Conservation (phyloP, 2,797 vertebrate genomes). For the Lepus townsendii region DNA sequence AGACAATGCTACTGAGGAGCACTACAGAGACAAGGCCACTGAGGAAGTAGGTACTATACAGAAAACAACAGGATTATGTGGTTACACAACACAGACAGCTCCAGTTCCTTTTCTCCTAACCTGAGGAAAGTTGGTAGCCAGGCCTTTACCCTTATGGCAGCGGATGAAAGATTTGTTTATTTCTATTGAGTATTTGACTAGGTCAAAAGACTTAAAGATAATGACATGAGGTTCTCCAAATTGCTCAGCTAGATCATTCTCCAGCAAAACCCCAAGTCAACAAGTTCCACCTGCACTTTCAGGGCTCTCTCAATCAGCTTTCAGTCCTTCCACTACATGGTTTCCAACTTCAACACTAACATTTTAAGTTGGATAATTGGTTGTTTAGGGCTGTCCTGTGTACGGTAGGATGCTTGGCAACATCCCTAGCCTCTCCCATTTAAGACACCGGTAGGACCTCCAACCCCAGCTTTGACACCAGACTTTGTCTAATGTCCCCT, state of each 20-base stretch:
- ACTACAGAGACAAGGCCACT: background rate
- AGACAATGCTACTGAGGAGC: background rate
- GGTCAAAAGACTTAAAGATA: slow-evolving; percentile 47
- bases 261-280: slow-evolving; percentile 18
- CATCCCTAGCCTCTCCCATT: background rate
- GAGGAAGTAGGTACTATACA: background rate
- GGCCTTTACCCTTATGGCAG: slow-evolving; percentile 27
- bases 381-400: background rate
- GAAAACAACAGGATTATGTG: slow-evolving; percentile 26
- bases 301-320: slow-evolving; percentile 16
- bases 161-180: background rate
- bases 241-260: slow-evolving; percentile 29
- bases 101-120: background rate
- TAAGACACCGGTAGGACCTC: background rate
- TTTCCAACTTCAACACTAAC: slow-evolving; percentile 13
- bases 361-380: background rate
- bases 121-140: slow-evolving; percentile 1
- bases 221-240: slow-evolving; percentile 38
- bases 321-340: background rate
- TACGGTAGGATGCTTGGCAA: background rate
- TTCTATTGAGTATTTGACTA: slow-evolving; percentile 32
- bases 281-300: background rate
- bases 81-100: background rate
- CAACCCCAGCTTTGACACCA: background rate
- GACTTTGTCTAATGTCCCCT: background rate